phyloP scores from a whole-genome alignment of 30 jellyfish, hydroid and myxozoan species.

The Hydra vulgaris region DNA sequence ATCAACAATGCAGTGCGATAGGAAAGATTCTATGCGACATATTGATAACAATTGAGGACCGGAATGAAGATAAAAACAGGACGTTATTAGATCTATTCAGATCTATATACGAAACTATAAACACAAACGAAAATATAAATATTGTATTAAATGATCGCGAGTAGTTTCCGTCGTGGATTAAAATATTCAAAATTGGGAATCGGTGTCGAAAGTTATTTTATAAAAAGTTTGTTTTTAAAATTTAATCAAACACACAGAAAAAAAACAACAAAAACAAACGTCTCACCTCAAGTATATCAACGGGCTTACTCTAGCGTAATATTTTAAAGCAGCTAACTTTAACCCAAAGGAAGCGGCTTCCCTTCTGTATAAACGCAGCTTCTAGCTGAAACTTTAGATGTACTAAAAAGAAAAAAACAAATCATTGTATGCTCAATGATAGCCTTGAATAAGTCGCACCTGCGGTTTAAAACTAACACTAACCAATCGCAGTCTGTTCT shows the following conservation, averaged over 20 bases:
- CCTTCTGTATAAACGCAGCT: background rate
- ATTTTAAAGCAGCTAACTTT: background rate
- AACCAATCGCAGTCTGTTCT: background rate
- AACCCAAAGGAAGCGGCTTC: background rate
- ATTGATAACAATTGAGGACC: background rate
- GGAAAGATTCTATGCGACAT: background rate
- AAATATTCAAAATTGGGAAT: background rate
- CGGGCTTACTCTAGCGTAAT: background rate
- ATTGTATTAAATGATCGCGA: background rate
- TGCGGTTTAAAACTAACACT: background rate
- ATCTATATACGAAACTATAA: too few relatives aligned
- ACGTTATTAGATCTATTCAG: too few relatives aligned
- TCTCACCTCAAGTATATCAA: background rate
- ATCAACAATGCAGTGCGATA: background rate
- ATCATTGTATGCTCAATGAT: background rate
- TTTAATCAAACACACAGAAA: too few relatives aligned
- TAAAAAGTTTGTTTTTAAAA: too few relatives aligned
- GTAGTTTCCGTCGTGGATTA: background rate
- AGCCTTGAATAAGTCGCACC: background rate
- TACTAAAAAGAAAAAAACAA: background rate
- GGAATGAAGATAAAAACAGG: background rate
- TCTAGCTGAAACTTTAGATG: background rate
- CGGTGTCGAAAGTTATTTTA: too few relatives aligned
- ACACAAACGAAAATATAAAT: too few relatives aligned
- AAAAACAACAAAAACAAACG: background rate